Conservation (phyloP, 2,888 invertebrate genomes). For the Agrotis puta region DNA sequence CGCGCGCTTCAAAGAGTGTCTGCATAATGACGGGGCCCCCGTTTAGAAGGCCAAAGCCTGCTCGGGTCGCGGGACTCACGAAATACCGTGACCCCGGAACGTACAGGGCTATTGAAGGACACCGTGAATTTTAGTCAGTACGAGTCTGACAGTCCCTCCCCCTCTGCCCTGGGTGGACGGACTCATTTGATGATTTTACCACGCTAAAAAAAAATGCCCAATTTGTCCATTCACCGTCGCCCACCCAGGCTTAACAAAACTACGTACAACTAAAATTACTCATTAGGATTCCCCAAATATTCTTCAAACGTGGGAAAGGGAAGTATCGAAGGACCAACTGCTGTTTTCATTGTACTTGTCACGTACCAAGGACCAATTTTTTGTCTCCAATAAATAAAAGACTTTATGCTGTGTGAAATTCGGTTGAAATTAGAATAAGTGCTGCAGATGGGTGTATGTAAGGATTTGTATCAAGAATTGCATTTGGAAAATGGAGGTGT, state of each 20-base stretch:
- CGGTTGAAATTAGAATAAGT: slow-evolving; percentile 25
- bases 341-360: slow-evolving; percentile 55
- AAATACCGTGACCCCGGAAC: too few species aligned
- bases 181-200: too few species aligned
- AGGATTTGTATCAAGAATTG: neutral
- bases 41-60: too few species aligned
- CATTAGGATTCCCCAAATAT: slow-evolving; percentile 56
- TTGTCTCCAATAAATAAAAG: slow-evolving; percentile 6
- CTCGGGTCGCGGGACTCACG: too few species aligned
- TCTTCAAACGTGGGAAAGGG: slow-evolving; percentile 56
- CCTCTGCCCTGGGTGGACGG: too few species aligned
- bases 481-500: slow-evolving; percentile 36
- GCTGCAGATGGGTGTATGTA: too few species aligned
- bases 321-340: slow-evolving; percentile 40
- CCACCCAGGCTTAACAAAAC: slow-evolving; percentile 51
- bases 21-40: too few species aligned
- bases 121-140: too few species aligned
- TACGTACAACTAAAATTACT: slow-evolving; percentile 48
- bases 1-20: too few species aligned
- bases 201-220: too few species aligned
- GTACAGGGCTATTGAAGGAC: too few species aligned
- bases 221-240: slow-evolving; percentile 19
- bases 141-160: too few species aligned
- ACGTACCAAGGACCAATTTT: slow-evolving; percentile 44
- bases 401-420: neutral